phyloP scores from a whole-genome alignment of 2,888 invertebrate species.

The Drosophila pseudotalamancana region DNA sequence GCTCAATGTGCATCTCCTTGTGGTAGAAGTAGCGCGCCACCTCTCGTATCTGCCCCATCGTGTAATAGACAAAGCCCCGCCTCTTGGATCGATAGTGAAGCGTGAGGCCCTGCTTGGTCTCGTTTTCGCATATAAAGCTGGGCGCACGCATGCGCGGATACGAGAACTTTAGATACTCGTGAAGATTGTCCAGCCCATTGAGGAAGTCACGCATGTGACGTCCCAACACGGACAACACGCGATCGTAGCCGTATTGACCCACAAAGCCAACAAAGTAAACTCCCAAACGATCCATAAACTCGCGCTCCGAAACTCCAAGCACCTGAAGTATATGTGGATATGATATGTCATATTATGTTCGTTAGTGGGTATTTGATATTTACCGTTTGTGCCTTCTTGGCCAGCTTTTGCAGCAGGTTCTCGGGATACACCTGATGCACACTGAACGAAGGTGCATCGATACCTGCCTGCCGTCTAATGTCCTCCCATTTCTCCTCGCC shows the following conservation, averaged over 20 bases:
- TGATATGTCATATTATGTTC: neutral
- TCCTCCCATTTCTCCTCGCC: constrained; percentile 98
- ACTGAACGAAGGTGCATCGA: constrained; percentile 94
- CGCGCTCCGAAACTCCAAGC: constrained; percentile 92
- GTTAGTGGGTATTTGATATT: too few species aligned
- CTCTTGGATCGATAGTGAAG: constrained; percentile 97
- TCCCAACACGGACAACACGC: constrained; percentile 94
- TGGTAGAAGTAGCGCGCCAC: constrained; percentile 97
- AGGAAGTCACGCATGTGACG: constrained; percentile 97
- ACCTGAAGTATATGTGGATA: constrained; percentile 86
- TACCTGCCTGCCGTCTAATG: constrained; percentile 92
- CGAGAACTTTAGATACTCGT: constrained; percentile 98
- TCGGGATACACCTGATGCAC: constrained; percentile 98
- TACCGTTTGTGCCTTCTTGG: constrained; percentile 94
- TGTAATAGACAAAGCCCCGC: constrained; percentile 97
- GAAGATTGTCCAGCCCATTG: constrained; percentile 97
- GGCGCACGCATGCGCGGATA: constrained; percentile 96
- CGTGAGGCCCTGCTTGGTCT: constrained; percentile 95
- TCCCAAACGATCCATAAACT: constrained; percentile 97
- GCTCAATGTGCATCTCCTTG: constrained; percentile 96
- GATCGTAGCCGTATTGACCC: constrained; percentile 97
- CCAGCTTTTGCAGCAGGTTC: constrained; percentile 92
- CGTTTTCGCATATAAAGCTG: constrained; percentile 98
- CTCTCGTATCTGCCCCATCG: constrained; percentile 97
- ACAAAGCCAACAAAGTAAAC: constrained; percentile 97